Base-by-base conservation (phyloP, 2,888 invertebrate species). In the Mesodorylaimus sp. region DNA sequence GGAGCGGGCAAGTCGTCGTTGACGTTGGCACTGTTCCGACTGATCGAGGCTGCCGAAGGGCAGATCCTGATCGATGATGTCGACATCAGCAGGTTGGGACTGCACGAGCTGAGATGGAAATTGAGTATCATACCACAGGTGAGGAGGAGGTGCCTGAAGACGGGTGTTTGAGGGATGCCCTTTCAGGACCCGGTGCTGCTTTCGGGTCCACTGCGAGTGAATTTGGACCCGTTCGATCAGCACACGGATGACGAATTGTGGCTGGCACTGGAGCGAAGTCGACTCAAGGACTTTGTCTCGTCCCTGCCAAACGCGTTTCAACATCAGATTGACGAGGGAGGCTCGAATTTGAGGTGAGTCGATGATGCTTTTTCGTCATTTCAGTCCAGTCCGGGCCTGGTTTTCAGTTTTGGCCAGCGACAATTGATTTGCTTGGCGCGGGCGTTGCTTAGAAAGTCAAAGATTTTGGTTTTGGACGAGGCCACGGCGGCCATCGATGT, bases 281-380 rank as follows among this genome's bases (percentile, higher is more conserved):
- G 89, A 73, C 75, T 91, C 44, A 84, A 83, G 68, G 56, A 72
- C 5, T 88, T 85, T 66, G 81, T 86, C 5, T 75, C 79, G 68
- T 75, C 78, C 73, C 73, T 88, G 48, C 68, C 77, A 2, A 77
- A 78, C 50, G 82, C 83, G 3, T 73, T 91, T 43, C 75, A 77
- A 54, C 82, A 88, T 67, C 80, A 81, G 68, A 77, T 87, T 47
- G 71, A 79, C 2, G 88, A 89, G 70, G 86, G 86, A 49, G 88
- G 89, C 44, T 84, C 84, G 63, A 89, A 89, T 71, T 57, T 70
- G 47, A 69, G 69, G 60, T 60, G 50, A 7, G 13, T 32, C 7
- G 32, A 10, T 32, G 10, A n/a, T n/a, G n/a, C n/a, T n/a, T n/a
- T n/a, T n/a, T n/a, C n/a, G n/a, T n/a, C n/a, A n/a, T n/a, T n/a